A percentile compares a stretch with the other conserved stretches of the same genome.
Evolutionary conservation across 2,888 invertebrate genomes (phyloP).

Genomic region (Heliothis peltigera): DNA sequence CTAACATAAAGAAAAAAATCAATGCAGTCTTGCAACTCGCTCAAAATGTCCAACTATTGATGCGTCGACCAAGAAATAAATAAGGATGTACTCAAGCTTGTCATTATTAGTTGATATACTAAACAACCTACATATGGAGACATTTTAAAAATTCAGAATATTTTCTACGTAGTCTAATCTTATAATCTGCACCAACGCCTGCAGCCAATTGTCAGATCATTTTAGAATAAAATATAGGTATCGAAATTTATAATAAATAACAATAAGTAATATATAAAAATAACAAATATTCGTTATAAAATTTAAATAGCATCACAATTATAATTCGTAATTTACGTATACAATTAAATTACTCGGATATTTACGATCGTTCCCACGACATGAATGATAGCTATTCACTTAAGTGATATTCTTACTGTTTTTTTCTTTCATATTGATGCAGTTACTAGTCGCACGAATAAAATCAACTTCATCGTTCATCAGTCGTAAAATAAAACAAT

Average conservation of each 20-base stretch:
- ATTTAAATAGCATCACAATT: constrained; percentile 13
- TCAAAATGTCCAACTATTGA: constrained; percentile 10
- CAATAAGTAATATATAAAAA: not conserved
- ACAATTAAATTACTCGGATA: constrained; percentile 32
- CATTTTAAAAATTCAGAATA: not conserved
- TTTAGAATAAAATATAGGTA: not conserved
- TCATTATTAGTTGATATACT: not conserved
- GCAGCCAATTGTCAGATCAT: not conserved
- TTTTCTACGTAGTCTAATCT: not conserved
- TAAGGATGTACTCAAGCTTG: not conserved
- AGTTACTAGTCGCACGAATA: not conserved
- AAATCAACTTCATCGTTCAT: constrained; percentile 11
- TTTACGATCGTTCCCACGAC: constrained; percentile 39
- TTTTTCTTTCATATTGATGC: not conserved
- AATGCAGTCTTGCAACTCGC: not conserved
- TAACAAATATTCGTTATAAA: constrained; percentile 1
- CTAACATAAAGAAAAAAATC: not conserved
- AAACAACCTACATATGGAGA: not conserved
- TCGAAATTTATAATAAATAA: not conserved
- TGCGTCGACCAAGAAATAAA: not conserved
- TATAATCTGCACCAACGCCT: not conserved
- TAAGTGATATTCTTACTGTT: constrained; percentile 19
- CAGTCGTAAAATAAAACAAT: constrained; percentile 44
- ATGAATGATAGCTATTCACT: constrained; percentile 3
- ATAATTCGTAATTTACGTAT: constrained; percentile 24